Percentiles rank a stretch among this genome's conserved stretches.
These are phyloP conservation scores for Ursus arctos DNA, from an alignment of 2,113 vertebrate genomes.

Conservation along the genomic window DNA sequence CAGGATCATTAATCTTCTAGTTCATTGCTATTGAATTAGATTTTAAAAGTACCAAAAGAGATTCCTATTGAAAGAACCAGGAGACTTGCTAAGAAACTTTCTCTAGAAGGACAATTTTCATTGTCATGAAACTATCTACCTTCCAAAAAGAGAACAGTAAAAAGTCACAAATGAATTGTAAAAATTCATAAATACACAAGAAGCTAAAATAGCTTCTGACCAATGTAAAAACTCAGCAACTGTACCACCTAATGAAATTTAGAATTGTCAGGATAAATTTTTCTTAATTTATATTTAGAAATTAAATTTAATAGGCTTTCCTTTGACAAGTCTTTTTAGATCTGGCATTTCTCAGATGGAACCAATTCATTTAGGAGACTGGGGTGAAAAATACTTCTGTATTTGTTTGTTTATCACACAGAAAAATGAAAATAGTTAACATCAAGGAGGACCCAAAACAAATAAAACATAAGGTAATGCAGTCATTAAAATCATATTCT, in stretches of 20 bases:
- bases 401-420: neutral
- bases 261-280: neutral
- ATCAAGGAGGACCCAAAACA: neutral
- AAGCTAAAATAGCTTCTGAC: neutral
- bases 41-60: neutral
- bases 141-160: neutral
- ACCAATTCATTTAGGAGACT: neutral
- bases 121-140: neutral
- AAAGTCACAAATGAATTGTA: neutral
- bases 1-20: neutral
- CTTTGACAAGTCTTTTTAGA: constrained; percentile 32
- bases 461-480: neutral
- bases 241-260: neutral
- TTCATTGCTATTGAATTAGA: neutral
- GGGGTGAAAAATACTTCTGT: neutral
- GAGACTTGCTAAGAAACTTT: neutral
- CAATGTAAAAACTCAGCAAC: neutral
- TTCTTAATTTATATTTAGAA: neutral
- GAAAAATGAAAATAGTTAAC: neutral
- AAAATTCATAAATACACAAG: neutral
- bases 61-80: neutral
- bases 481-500: neutral
- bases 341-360: neutral
- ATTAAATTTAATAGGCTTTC: neutral
- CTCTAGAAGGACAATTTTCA: neutral